phyloP scores from a whole-genome alignment of 2,113 vertebrate genomes.

The Empidonax alnorum region DNA sequence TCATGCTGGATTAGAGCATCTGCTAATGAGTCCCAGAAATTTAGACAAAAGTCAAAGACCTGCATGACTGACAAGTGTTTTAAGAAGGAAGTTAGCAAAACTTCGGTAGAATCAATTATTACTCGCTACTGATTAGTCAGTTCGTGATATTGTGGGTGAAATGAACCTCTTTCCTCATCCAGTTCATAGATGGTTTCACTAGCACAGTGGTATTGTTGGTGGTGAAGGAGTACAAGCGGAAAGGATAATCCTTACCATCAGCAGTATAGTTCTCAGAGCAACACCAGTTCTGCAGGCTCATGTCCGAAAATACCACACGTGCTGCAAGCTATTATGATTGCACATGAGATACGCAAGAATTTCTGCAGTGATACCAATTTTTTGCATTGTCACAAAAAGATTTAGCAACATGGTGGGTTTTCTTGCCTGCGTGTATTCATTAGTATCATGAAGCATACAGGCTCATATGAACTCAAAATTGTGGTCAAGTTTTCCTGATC shows the following conservation, averaged over 20 bases:
- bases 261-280: neutral
- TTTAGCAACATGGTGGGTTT: neutral
- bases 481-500: fast-evolving
- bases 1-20: neutral
- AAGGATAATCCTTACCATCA: neutral
- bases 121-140: neutral
- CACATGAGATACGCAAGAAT: neutral
- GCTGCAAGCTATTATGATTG: neutral
- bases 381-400: neutral
- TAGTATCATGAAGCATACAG: neutral
- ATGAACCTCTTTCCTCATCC: neutral
- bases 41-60: neutral
- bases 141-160: neutral
- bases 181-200: neutral
- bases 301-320: neutral
- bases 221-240: neutral
- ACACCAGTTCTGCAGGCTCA: neutral
- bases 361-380: neutral
- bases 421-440: neutral
- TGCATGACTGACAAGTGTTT: neutral
- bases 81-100: neutral
- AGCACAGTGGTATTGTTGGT: neutral
- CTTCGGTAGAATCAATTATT: neutral
- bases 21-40: neutral
- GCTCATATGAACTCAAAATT: neutral